Percentiles rank a stretch among this genome's conserved stretches.
Conservation (phyloP, 2,888 invertebrate species). For the Acronicta alni region DNA sequence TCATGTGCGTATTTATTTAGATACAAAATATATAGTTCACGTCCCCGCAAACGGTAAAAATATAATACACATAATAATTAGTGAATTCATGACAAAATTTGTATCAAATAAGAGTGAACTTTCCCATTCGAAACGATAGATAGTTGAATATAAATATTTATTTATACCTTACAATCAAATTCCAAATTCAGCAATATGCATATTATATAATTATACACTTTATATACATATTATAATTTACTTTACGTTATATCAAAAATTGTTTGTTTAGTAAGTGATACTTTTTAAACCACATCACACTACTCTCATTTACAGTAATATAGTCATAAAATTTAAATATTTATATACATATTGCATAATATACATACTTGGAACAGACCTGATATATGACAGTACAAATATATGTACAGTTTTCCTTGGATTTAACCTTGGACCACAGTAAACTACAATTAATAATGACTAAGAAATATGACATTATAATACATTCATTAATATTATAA, state of each 20-base stretch:
- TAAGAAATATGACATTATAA: constrained; percentile 18
- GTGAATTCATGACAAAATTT: constrained; percentile 19
- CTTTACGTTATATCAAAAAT: constrained; percentile 6
- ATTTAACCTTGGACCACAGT: constrained; percentile 45
- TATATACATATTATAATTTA: constrained; percentile 27
- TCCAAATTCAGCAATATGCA: constrained; percentile 18
- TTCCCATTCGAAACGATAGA: constrained; percentile 38
- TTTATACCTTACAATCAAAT: background rate
- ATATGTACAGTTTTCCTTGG: constrained; percentile 48
- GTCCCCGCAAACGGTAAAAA: constrained; percentile 5
- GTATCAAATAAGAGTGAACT: constrained; percentile 41
- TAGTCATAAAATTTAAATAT: constrained; percentile 54
- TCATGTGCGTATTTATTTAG: constrained; percentile 18
- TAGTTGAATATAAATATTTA: constrained; percentile 6
- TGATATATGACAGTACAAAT: constrained; percentile 29
- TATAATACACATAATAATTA: constrained; percentile 5
- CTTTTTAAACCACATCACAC: constrained; percentile 8
- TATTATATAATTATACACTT: constrained; percentile 12
- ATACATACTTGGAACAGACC: constrained; percentile 38
- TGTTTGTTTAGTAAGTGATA: constrained; percentile 28
- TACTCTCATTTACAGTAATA: constrained; percentile 42
- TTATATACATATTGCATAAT: constrained; percentile 45
- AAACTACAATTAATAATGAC: constrained; percentile 36
- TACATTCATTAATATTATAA: background rate
- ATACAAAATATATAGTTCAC: constrained; percentile 33